A percentile compares a stretch with the other conserved stretches of the same genome.
phyloP scores from a whole-genome alignment of 2,888 invertebrate species.

The Spicauda simplicius region DNA sequence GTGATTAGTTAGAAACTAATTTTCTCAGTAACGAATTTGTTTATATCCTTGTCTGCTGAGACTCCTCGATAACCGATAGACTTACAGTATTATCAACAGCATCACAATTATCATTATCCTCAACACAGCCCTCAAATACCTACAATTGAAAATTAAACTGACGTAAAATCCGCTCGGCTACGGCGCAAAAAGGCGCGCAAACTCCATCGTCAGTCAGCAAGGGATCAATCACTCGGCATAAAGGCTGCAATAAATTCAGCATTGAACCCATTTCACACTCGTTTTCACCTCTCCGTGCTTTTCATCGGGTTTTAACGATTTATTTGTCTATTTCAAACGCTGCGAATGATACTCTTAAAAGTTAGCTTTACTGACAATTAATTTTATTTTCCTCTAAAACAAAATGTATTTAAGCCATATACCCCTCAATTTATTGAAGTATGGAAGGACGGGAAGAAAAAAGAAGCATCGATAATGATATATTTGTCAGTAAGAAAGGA shows the following conservation, averaged over 20 bases:
- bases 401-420: no score
- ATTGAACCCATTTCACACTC: slow-evolving; percentile 70
- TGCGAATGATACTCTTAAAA: slow-evolving; percentile 6
- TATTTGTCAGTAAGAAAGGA: no score
- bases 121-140: background rate
- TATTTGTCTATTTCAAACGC: slow-evolving; percentile 37
- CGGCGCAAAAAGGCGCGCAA: slow-evolving; percentile 40
- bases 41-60: no score
- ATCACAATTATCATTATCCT: background rate
- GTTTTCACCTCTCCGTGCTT: slow-evolving; percentile 69
- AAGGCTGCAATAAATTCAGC: slow-evolving; percentile 68
- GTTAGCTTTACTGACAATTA: no score
- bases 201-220: slow-evolving; percentile 53
- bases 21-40: no score
- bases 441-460: no score
- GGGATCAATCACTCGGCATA: slow-evolving; percentile 69
- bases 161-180: slow-evolving; percentile 6
- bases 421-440: no score
- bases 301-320: slow-evolving; percentile 42
- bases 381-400: no score
- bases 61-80: no score
- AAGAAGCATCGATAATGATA: no score
- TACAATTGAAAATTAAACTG: slow-evolving; percentile 1
- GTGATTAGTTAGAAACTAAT: no score
- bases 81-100: no score